Evolutionary conservation across 2,888 invertebrate genomes (phyloP).

Genomic region (Luperina testacea): DNA sequence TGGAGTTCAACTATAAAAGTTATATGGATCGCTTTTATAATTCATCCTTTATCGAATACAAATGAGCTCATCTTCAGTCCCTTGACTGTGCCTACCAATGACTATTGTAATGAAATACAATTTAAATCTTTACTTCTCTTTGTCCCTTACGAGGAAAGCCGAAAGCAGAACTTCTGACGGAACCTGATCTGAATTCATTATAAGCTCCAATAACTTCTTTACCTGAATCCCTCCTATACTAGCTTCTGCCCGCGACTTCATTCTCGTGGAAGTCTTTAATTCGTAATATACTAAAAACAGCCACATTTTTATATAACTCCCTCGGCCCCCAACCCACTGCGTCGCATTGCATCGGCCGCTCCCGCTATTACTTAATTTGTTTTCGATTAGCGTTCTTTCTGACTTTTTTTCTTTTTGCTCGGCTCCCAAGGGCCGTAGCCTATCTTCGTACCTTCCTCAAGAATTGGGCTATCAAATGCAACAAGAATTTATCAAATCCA

Average conservation of each 20-base stretch:
- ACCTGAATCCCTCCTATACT: slow-evolving; percentile 3
- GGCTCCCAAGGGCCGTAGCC: background rate
- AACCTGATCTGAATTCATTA: slow-evolving; percentile 53
- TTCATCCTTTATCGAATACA: slow-evolving; percentile 58
- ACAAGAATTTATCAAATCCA: background rate
- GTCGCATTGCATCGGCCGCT: background rate
- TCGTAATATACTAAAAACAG: background rate
- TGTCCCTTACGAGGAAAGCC: slow-evolving; percentile 49
- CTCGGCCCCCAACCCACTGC: background rate
- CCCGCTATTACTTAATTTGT: too few species aligned
- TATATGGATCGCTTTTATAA: slow-evolving; percentile 51
- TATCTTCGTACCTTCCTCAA: too few species aligned
- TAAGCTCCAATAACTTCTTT: slow-evolving; percentile 21
- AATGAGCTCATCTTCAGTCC: slow-evolving; percentile 55
- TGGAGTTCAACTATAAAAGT: slow-evolving; percentile 44
- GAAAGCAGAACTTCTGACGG: slow-evolving; percentile 41
- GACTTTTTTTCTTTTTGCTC: background rate
- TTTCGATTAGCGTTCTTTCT: too few species aligned
- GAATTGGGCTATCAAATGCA: background rate
- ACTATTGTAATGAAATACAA: slow-evolving; percentile 51
- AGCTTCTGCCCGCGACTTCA: background rate
- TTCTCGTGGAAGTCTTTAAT: background rate
- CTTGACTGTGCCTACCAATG: slow-evolving; percentile 44
- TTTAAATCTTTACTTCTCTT: slow-evolving; percentile 47
- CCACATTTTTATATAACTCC: background rate